Conservation (phyloP, 64 coral and sea anemone genomes). For the Orbicella faveolata region DNA sequence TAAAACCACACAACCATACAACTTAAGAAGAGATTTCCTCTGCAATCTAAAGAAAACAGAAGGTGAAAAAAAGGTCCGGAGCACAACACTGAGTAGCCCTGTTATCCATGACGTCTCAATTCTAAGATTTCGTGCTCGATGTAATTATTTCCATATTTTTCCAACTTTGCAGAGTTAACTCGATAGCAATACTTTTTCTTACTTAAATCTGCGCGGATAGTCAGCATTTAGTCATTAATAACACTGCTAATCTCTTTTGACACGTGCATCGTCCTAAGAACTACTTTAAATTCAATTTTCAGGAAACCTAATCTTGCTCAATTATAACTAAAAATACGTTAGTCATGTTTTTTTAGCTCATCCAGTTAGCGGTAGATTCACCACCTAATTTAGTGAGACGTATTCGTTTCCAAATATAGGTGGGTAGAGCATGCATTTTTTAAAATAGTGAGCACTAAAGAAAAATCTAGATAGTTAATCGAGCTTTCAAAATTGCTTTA, state of each 20-base stretch:
- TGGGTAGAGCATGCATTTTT: background rate
- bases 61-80: background rate
- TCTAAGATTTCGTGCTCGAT: background rate
- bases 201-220: background rate
- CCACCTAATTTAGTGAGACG: background rate
- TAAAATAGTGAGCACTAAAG: too few relatives aligned
- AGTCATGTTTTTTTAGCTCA: background rate
- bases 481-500: too few relatives aligned
- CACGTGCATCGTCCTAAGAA: background rate
- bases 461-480: too few relatives aligned
- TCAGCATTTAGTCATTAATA: background rate
- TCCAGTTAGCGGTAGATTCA: background rate
- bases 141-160: background rate
- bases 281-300: constrained; percentile 31
- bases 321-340: background rate
- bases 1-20: too few relatives aligned
- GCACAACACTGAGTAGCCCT: too few relatives aligned
- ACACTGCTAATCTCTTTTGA: background rate
- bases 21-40: background rate
- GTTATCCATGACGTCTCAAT: background rate
- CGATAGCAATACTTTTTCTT: background rate
- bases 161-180: background rate
- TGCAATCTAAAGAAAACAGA: background rate
- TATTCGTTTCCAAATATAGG: background rate
- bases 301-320: background rate